Percentiles rank a stretch among this genome's conserved stretches.
These are phyloP conservation scores for Labeo catla DNA, from an alignment of 2,113 vertebrate genomes.

Conservation along the genomic window DNA sequence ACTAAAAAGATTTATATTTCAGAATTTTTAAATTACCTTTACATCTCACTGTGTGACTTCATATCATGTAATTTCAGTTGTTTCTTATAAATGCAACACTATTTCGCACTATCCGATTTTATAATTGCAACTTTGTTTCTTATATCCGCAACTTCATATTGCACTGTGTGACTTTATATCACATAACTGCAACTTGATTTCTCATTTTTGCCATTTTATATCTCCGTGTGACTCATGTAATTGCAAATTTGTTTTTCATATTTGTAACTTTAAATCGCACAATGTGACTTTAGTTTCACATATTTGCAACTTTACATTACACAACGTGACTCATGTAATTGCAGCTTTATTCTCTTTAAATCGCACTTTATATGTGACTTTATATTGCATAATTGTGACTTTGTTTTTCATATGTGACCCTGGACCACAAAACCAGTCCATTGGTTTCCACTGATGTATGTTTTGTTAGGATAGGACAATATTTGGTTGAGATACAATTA, in stretches of 20 bases:
- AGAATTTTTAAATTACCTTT: not conserved
- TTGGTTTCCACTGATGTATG: too few species aligned
- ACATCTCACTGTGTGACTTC: not conserved
- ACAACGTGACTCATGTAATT: not conserved
- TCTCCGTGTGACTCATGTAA: not conserved
- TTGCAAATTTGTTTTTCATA: not conserved
- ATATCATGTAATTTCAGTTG: not conserved
- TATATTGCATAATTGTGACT: not conserved
- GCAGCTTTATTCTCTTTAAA: not conserved
- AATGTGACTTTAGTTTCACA: not conserved
- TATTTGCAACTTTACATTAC: not conserved
- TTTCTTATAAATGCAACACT: not conserved
- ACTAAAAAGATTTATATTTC: not conserved
- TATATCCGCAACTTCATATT: not conserved
- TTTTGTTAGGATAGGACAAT: too few species aligned
- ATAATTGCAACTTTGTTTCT: not conserved
- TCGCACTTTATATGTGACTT: not conserved
- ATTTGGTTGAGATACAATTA: too few species aligned
- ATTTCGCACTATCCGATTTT: not conserved
- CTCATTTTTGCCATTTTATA: not conserved
- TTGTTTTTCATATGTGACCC: too few species aligned
- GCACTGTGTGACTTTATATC: not conserved
- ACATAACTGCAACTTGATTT: not conserved
- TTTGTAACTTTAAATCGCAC: not conserved
- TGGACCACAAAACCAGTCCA: too few species aligned